Evolutionary conservation across 1,140 invertebrate species (phyloP).

Genomic region (Helicorthomorpha holstii): DNA sequence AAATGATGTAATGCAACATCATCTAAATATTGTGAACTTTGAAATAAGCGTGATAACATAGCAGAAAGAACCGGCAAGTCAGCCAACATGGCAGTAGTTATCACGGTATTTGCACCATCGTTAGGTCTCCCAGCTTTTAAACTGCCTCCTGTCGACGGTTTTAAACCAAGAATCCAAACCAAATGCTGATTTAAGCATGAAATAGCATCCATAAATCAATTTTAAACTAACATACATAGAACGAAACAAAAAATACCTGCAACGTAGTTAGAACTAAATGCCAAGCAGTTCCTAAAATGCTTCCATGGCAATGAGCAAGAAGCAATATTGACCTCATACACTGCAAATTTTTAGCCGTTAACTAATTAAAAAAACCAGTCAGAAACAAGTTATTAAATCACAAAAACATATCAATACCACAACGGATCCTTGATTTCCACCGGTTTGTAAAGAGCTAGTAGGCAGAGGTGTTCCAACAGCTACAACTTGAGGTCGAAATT

Average conservation of each 20-base stretch:
- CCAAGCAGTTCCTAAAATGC: conserved; percentile 83
- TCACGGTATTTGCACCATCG: conserved; percentile 67
- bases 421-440: conserved; percentile 79
- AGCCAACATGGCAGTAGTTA: conserved; percentile 89
- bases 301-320: conserved; percentile 80
- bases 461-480: conserved; percentile 81
- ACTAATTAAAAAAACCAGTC: conserved; percentile 18
- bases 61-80: conserved; percentile 82
- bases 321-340: conserved; percentile 81
- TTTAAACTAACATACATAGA: too few species aligned
- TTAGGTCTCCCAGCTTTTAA: conserved; percentile 46
- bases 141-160: conserved; percentile 79
- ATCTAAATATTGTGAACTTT: conserved; percentile 82
- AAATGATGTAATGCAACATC: conserved; percentile 90
- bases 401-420: conserved; percentile 38
- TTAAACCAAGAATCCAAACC: conserved; percentile 93
- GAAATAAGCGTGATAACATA: conserved; percentile 83
- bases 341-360: conserved; percentile 93
- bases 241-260: conserved; percentile 27
- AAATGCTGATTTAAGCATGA: conserved; percentile 47
- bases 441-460: conserved; percentile 48
- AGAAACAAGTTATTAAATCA: not conserved
- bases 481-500: conserved; percentile 76
- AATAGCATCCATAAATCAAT: not conserved
- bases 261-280: conserved; percentile 85